Conservation (phyloP, 2,888 invertebrate species). For the Aethes cnicana region DNA sequence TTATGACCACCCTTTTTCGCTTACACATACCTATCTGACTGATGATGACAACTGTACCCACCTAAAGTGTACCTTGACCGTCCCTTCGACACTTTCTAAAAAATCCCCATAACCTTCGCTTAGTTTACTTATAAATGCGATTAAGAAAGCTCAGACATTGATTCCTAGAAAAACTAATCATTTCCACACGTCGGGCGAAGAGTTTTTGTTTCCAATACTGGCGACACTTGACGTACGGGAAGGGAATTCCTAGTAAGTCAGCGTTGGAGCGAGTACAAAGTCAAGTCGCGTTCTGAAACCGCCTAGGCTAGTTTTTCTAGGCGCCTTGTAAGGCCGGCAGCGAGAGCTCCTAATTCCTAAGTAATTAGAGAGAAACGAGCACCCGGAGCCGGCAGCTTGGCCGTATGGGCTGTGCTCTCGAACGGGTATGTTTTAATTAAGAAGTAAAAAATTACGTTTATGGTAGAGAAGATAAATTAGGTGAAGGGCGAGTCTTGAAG, state of each 20-base stretch:
- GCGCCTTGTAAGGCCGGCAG: conserved; percentile 44
- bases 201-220: conserved; percentile 6
- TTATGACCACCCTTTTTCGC: too few species aligned
- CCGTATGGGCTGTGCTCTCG: conserved; percentile 42
- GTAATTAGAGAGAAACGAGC: conserved; percentile 61
- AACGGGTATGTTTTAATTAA: conserved; percentile 54
- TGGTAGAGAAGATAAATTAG: neutral
- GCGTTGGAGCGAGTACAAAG: conserved; percentile 8
- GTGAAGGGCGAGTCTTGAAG: conserved; percentile 2
- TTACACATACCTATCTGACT: too few species aligned
- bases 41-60: too few species aligned
- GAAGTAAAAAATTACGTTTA: conserved; percentile 37
- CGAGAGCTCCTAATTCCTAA: conserved; percentile 55
- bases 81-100: conserved; percentile 15
- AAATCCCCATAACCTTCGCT: conserved; percentile 25
- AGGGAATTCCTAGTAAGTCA: neutral
- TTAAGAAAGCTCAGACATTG: conserved; percentile 22
- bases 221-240: neutral
- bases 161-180: conserved; percentile 12
- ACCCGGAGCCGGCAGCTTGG: conserved; percentile 41
- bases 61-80: too few species aligned
- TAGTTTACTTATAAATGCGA: conserved; percentile 8
- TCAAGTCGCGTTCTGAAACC: conserved; percentile 38
- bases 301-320: conserved; percentile 52
- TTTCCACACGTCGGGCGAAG: neutral